These are phyloP conservation scores for Galaxias olidus DNA, from an alignment of 2,797 vertebrate genomes.

Conservation along the genomic window DNA sequence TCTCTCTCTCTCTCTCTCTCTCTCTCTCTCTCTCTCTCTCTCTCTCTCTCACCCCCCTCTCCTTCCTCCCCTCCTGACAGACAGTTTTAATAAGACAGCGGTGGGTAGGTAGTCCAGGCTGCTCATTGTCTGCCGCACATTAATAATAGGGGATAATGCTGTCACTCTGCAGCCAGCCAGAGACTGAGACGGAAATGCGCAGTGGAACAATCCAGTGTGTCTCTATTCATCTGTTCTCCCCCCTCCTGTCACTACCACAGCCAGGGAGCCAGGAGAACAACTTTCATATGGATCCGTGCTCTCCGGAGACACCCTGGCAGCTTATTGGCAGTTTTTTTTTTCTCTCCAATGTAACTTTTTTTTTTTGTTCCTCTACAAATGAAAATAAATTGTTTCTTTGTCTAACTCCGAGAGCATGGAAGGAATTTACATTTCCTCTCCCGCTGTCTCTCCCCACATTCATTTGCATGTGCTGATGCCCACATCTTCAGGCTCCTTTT, in stretches of 20 bases:
- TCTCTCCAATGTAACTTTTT: constrained; percentile 46
- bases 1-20: constrained; percentile 8
- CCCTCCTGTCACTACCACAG: constrained; percentile 41
- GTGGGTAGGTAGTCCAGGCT: constrained; percentile 24
- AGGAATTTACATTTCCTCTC: constrained; percentile 53
- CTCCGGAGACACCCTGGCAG: constrained; percentile 56
- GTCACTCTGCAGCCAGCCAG: constrained; percentile 24
- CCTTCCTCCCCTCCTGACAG: not conserved
- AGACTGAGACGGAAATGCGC: no score
- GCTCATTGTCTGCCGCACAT: constrained; percentile 45
- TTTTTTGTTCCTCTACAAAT: constrained; percentile 51
- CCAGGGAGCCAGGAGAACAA: constrained; percentile 37
- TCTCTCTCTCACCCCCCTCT: constrained; percentile 15
- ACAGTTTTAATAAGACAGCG: constrained; percentile 50
- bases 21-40: not conserved
- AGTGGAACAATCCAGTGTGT: constrained; percentile 37
- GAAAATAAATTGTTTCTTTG: constrained; percentile 61
- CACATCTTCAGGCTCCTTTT: constrained; percentile 37
- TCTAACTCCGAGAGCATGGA: constrained; percentile 38
- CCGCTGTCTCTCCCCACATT: constrained; percentile 13
- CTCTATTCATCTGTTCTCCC: constrained; percentile 45
- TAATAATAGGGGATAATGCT: constrained; percentile 45
- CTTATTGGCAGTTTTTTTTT: constrained; percentile 56
- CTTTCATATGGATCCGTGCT: constrained; percentile 52
- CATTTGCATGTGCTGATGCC: constrained; percentile 51